Evolutionary conservation across 2,888 invertebrate species (phyloP).

Genomic region (Acanthopleura granulata): DNA sequence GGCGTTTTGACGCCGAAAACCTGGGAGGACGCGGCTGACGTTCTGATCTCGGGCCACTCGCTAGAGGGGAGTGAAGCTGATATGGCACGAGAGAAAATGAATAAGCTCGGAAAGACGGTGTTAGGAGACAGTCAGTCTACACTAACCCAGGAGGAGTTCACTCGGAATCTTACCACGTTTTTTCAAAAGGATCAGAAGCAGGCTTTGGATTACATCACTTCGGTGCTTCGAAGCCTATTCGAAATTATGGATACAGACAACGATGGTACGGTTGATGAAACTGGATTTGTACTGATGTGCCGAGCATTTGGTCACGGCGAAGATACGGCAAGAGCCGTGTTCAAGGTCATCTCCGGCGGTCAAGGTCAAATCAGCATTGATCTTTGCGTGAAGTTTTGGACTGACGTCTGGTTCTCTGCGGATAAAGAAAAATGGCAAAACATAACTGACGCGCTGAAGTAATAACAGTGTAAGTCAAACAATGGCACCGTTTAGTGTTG

Average conservation of each 20-base stretch:
- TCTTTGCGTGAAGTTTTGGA: slow-evolving; percentile 8
- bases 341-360: neutral
- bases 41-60: neutral
- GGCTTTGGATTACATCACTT: no score
- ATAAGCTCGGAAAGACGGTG: neutral
- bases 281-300: slow-evolving; percentile 1
- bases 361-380: neutral
- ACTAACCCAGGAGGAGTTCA: neutral
- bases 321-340: neutral
- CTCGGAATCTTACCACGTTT: no score
- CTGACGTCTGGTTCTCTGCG: neutral
- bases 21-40: neutral
- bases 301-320: neutral
- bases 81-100: neutral
- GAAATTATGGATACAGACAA: no score
- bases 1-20: neutral
- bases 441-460: neutral
- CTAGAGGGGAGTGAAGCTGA: neutral
- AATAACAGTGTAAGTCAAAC: neutral
- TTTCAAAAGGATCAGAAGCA: no score
- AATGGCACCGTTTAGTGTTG: no score
- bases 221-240: no score
- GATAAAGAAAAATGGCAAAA: neutral
- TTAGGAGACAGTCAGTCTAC: neutral
- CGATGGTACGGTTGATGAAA: neutral